Conservation (phyloP, 2,113 vertebrate genomes). For the Amazona guildingii region DNA sequence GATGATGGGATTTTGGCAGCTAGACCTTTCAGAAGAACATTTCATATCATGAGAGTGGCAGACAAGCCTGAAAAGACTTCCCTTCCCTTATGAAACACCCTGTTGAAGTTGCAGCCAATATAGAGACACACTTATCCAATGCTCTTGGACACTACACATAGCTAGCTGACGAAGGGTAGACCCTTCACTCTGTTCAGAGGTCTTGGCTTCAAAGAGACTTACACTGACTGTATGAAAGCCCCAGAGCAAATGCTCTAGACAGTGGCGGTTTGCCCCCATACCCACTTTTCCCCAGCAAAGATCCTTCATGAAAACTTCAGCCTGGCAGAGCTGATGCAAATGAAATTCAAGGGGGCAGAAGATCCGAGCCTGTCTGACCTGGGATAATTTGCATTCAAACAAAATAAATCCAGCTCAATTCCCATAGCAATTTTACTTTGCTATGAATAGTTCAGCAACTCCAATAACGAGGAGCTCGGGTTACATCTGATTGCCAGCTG, state of each 20-base stretch:
- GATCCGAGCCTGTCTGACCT: constrained; percentile 60
- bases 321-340: constrained; percentile 31
- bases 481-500: constrained; percentile 66
- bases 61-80: neutral
- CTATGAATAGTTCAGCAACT: constrained; percentile 64
- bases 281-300: neutral
- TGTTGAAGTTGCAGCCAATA: neutral
- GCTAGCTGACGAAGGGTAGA: neutral
- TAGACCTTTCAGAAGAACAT: neutral
- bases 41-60: neutral
- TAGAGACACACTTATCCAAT: neutral
- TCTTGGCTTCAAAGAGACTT: neutral
- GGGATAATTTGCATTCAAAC: constrained; percentile 59
- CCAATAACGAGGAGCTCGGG: constrained; percentile 34
- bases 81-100: neutral
- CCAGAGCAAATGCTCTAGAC: neutral
- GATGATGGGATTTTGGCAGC: neutral
- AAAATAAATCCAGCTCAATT: constrained; percentile 63
- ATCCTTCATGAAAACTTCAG: neutral
- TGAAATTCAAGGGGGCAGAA: constrained; percentile 47
- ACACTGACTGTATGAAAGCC: neutral
- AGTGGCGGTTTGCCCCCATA: neutral
- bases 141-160: neutral
- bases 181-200: neutral
- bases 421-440: constrained; percentile 57